Conservation (phyloP, 2,113 vertebrate genomes). For the Oncorhynchus mykiss region DNA sequence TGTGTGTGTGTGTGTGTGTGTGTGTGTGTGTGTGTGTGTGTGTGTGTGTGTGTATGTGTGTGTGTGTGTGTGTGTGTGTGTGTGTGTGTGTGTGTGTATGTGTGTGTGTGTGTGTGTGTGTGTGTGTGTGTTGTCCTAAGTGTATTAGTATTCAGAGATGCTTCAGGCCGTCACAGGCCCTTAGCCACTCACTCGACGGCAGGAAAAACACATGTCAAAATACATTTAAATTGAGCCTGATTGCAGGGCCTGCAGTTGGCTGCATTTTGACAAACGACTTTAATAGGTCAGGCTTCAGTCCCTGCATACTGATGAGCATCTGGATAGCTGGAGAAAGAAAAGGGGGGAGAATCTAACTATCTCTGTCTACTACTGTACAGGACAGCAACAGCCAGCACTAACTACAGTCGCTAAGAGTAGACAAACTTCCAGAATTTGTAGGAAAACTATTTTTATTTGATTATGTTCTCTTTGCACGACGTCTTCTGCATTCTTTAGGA, state of each 20-base stretch:
- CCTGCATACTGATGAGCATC: slow-evolving; percentile 65
- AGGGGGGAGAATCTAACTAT: neutral
- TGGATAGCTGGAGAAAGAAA: slow-evolving; percentile 34
- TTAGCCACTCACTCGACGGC: slow-evolving; percentile 66
- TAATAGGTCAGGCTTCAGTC: slow-evolving; percentile 69
- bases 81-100: no score
- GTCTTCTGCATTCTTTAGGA: no score
- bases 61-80: slow-evolving; percentile 26
- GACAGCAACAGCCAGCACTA: slow-evolving; percentile 69
- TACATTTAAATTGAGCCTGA: slow-evolving; percentile 66
- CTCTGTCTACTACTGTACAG: slow-evolving; percentile 70
- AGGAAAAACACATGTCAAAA: slow-evolving; percentile 77
- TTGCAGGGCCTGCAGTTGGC: slow-evolving; percentile 62
- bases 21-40: slow-evolving; percentile 21
- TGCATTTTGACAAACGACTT: slow-evolving; percentile 78
- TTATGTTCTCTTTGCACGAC: no score
- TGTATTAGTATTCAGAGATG: slow-evolving; percentile 73
- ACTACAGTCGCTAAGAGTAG: slow-evolving; percentile 64
- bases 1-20: no score
- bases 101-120: no score
- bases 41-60: slow-evolving; percentile 5
- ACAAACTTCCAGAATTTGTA: slow-evolving; percentile 77
- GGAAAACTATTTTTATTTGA: slow-evolving; percentile 22
- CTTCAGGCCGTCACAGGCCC: slow-evolving; percentile 69
- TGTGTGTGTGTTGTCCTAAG: no score